A percentile compares a stretch with the other conserved stretches of the same genome.
Evolutionary conservation across 2,888 invertebrate species (phyloP).

Genomic region (Quadroppia sp.): DNA sequence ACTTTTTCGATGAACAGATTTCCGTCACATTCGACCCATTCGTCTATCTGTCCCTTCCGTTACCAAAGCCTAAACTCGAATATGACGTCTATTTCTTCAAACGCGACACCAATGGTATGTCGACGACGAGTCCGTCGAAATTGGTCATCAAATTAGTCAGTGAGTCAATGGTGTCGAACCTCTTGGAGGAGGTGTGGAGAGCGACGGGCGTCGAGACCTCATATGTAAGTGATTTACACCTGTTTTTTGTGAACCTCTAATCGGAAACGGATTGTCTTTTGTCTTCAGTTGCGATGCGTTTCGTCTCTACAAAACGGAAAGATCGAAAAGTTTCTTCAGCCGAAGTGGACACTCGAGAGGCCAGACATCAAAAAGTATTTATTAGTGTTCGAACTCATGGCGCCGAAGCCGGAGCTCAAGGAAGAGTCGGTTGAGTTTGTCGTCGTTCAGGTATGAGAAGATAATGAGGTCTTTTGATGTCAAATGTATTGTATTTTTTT

Average conservation of each 20-base stretch:
- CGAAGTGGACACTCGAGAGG: constrained; percentile 2
- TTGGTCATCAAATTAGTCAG: constrained; percentile 50
- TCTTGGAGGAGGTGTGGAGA: constrained; percentile 51
- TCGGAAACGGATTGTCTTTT: no score
- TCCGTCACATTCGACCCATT: constrained; percentile 59
- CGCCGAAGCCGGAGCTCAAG: neutral
- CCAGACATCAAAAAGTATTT: neutral
- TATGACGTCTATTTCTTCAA: constrained; percentile 54
- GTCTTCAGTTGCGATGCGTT: constrained; percentile 14
- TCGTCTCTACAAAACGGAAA: neutral
- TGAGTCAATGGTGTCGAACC: constrained; percentile 51
- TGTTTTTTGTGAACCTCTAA: no score
- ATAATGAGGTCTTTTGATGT: neutral
- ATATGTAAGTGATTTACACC: neutral
- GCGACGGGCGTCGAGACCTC: constrained; percentile 50
- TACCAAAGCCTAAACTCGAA: constrained; percentile 54
- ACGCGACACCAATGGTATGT: constrained; percentile 50
- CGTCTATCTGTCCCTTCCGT: constrained; percentile 56
- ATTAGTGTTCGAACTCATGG: constrained; percentile 7
- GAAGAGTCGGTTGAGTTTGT: constrained; percentile 50
- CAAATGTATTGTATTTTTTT: neutral
- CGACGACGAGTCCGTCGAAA: constrained; percentile 52
- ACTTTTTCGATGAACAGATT: constrained; percentile 49
- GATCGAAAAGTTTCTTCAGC: constrained; percentile 15
- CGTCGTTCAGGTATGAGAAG: constrained; percentile 51